Percentiles rank a stretch among this genome's conserved stretches.
Evolutionary conservation across 2,888 invertebrate genomes (phyloP).

Genomic region (Pseudoips prasinana): DNA sequence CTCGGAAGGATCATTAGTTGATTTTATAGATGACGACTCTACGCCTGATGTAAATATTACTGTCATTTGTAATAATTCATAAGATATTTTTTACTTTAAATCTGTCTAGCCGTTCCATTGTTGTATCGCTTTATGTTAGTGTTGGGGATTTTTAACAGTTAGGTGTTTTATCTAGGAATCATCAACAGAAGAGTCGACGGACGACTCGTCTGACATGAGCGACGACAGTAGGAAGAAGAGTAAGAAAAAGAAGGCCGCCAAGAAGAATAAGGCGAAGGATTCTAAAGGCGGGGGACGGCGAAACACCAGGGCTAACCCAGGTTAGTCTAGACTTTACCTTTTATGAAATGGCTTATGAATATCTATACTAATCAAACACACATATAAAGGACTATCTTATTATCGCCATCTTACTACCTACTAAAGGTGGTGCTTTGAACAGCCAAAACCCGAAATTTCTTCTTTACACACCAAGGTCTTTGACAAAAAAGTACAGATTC

Average conservation of each 20-base stretch:
- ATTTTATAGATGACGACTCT: constrained; percentile 86
- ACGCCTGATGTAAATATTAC: constrained; percentile 60
- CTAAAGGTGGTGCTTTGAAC: no score
- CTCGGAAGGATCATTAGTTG: constrained; percentile 87
- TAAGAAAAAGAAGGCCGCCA: constrained; percentile 62
- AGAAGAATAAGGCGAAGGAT: constrained; percentile 17
- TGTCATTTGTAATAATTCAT: constrained; percentile 1
- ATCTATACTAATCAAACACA: no score
- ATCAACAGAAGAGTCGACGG: constrained; percentile 62
- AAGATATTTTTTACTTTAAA: no score
- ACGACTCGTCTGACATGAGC: constrained; percentile 62
- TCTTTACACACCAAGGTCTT: no score
- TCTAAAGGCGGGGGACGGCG: constrained; percentile 44
- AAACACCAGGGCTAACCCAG: constrained; percentile 76
- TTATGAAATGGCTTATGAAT: not conserved
- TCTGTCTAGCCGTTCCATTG: no score
- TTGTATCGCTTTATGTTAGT: no score
- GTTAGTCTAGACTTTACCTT: constrained; percentile 18
- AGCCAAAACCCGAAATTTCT: no score
- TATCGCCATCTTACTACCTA: no score
- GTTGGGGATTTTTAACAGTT: no score
- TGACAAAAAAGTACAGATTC: no score
- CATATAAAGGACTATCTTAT: no score
- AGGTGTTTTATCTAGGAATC: no score
- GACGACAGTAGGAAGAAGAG: constrained; percentile 71